Evolutionary conservation across 2,888 invertebrate genomes (phyloP), one percentile per base, ranked within the genome.

Genomic region (Drosophila mayaguana): DNA sequence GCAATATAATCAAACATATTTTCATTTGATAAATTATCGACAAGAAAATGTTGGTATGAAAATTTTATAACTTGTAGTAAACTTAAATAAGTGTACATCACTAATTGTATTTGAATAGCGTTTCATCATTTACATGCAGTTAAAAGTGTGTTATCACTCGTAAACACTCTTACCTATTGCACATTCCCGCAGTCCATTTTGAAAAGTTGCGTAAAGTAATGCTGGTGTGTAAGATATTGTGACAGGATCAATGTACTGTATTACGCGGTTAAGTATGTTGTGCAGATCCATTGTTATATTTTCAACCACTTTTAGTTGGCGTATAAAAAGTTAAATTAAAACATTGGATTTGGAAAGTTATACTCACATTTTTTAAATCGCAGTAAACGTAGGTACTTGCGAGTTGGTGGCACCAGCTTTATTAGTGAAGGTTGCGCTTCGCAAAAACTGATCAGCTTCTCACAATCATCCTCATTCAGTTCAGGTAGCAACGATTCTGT

Each of bases 261-360:
- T 94, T 54, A 95, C 94, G 75, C 94, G 94, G 87, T 94, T 94
- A 63, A 95, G 94, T 85, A 94, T 94, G 25, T 93, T 92, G 88
- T 95, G 95, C 93, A 95, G 94, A 81, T 95, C 95, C 87, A 94
- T 94, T 36, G 95, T 94, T 63, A 95, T 91, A 63, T 94, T 94
- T 57, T 94, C 94, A 50, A 95, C 95, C 93, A 95, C 95, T 95
- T 46, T 46, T 16, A 25, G 45, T 14, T 22, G 3, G 3, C 45
- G 22, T 22, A 45, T 45, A 36, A 18, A 16, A 14, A 38, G 7
- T 6, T 25, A 46, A 25, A 2, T 2, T 48, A 28, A 5, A n/a
- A 5, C n/a, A 48, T 22, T 22, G 16, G 3, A 16, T 16, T 16
- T 25, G 1, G 0, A 16, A 22, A 25, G 16, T 16, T 46, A 6